Evolutionary conservation across 2,113 vertebrate genomes (phyloP), one percentile per base, ranked within the genome.

Genomic region (Salvelinus fontinalis): DNA sequence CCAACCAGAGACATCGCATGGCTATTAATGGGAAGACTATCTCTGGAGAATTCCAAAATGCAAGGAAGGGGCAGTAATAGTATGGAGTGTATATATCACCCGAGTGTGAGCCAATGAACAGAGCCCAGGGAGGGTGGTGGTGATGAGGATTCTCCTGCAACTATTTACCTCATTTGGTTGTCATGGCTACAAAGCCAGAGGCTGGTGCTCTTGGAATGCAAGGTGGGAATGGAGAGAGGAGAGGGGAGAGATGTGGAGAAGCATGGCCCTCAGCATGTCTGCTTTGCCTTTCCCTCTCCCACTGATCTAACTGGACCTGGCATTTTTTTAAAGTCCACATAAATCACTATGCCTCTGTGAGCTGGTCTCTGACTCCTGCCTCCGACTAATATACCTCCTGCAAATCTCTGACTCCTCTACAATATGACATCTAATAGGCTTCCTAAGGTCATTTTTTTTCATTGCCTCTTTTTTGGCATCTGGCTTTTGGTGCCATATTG

Each of bases 181-280:
- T 84, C 93, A 93, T 92, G 91, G 91, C 76, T 87, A 94, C 93
- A 91, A 90, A 89, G 90, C 92, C 84, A 73, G 90, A 91, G 92
- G 91, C 89, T 86, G 20, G 81, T 79, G 85, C 89, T 85, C 83
- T 90, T 85, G 86, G 91, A 93, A 74, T 83, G 76, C 71, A 87
- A 90, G 87, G 88, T 86, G 77, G 90, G 83, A 90, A 78, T 48
- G 27, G 16, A 44, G 29, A 73, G 18, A 7, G 78, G 67, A 64
- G 77, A 76, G 78, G 78, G 85, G 79, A 88, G 82, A 34, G 64
- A 14, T 31, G 66, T 39, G 34, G 44, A 39, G 71, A 62, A 27
- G 49, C 49, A 18, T 79, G 79, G 82, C 82, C 84, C 82, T 81
- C 80, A 79, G 84, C 74, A 75, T 64, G 80, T 70, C 82, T 84